These are phyloP conservation scores for Leptura quadrifasciata DNA, from an alignment of 2,888 invertebrate species.

Conservation along the genomic window DNA sequence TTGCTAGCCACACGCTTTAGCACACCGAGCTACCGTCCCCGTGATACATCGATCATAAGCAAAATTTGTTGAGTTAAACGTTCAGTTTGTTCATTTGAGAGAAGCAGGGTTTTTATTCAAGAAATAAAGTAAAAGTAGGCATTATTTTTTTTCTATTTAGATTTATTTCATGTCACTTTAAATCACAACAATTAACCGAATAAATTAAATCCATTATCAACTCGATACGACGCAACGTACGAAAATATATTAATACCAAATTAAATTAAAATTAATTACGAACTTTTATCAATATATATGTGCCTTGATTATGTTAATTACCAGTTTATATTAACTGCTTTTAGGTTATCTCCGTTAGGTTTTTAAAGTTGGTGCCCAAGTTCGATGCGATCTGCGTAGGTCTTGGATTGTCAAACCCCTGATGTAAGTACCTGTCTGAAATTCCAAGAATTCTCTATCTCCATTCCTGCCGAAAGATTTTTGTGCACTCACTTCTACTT, in stretches of 20 bases:
- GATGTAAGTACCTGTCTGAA: slow-evolving; percentile 66
- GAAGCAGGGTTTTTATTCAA: too few species aligned
- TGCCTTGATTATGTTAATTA: slow-evolving; percentile 17
- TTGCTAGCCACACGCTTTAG: too few species aligned
- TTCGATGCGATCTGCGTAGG: slow-evolving; percentile 49
- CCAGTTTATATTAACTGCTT: slow-evolving; percentile 10
- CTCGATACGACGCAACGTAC: neutral
- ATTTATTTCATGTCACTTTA: neutral
- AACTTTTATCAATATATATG: neutral
- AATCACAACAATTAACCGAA: neutral
- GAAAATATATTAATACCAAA: neutral
- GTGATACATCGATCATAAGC: too few species aligned
- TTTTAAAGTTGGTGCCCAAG: slow-evolving; percentile 20
- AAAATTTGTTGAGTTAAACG: too few species aligned
- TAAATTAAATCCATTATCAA: slow-evolving; percentile 3
- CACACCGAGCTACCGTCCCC: too few species aligned
- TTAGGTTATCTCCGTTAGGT: slow-evolving; percentile 18
- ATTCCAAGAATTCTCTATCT: slow-evolving; percentile 64
- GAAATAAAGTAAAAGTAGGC: too few species aligned
- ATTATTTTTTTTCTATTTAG: too few species aligned
- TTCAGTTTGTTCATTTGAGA: too few species aligned
- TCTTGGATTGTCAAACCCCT: slow-evolving; percentile 68
- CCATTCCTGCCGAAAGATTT: slow-evolving; percentile 59
- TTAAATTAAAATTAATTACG: neutral
- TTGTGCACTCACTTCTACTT: slow-evolving; percentile 43